Evolutionary conservation across 2,797 vertebrate species (phyloP).

Genomic region (Rhincodon typus): DNA sequence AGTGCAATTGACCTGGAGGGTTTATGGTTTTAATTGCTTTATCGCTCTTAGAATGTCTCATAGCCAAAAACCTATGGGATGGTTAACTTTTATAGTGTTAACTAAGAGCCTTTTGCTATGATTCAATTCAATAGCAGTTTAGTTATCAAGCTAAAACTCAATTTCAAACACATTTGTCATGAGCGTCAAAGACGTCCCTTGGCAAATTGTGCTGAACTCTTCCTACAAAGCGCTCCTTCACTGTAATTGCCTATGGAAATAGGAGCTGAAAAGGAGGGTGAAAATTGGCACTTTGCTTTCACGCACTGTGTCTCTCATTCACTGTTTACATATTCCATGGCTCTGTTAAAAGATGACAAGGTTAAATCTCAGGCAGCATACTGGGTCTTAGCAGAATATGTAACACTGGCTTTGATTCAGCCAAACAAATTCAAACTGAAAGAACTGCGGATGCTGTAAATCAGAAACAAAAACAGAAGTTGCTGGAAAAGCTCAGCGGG

Average conservation of each 20-base stretch:
- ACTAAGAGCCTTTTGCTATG: not conserved
- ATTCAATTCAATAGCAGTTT: not conserved
- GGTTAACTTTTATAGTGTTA: not conserved
- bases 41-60: not conserved
- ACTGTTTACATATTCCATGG: not conserved
- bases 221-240: not conserved
- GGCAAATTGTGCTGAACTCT: not conserved
- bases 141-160: not conserved
- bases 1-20: not conserved
- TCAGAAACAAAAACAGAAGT: too few species aligned
- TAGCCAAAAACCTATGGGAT: not conserved
- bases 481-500: too few species aligned
- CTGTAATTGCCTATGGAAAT: not conserved
- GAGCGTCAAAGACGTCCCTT: not conserved
- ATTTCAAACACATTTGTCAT: not conserved
- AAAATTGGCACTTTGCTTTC: too few species aligned
- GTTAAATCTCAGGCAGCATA: not conserved
- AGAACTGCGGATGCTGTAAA: too few species aligned
- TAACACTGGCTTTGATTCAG: not conserved
- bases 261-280: not conserved
- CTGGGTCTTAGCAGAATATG: not conserved
- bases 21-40: not conserved
- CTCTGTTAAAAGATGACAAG: not conserved
- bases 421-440: not conserved
- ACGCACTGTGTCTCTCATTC: not conserved